Percentiles rank a stretch among this genome's conserved stretches.
phyloP scores from a whole-genome alignment of 2,113 vertebrate genomes.

The Cephalopholis sonnerati region DNA sequence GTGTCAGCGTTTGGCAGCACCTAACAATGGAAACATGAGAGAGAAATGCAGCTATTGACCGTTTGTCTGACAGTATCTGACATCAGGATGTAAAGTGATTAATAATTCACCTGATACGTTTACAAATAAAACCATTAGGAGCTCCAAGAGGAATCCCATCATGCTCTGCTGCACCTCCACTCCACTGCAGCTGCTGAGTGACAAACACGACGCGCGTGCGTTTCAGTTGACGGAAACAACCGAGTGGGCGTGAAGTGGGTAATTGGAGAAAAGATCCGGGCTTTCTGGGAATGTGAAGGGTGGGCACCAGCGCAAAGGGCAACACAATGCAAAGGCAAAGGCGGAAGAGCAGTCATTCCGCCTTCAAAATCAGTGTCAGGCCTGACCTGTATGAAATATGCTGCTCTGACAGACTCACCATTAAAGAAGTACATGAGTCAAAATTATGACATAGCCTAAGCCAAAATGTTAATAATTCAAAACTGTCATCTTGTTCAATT shows the following conservation, averaged over 20 bases:
- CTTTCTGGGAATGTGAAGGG: background rate
- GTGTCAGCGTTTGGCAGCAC: background rate
- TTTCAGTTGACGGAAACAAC: conserved; percentile 2
- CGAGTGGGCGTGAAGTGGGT: background rate
- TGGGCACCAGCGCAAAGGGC: background rate
- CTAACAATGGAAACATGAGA: background rate
- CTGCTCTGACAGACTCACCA: background rate
- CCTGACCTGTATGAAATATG: no score
- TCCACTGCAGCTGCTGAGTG: background rate
- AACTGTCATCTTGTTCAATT: no score
- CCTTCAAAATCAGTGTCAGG: conserved; percentile 35
- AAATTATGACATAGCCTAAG: no score
- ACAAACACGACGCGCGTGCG: background rate
- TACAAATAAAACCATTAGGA: background rate
- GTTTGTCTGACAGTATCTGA: conserved; percentile 16
- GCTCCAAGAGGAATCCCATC: background rate
- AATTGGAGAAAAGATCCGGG: background rate
- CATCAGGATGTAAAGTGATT: conserved; percentile 10
- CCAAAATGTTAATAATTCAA: no score
- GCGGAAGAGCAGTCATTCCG: background rate
- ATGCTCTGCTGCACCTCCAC: background rate
- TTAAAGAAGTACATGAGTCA: no score
- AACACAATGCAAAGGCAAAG: background rate
- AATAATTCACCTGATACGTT: conserved; percentile 17
- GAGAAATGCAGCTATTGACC: conserved; percentile 1